These are phyloP conservation scores for Capitulum mitella DNA, from an alignment of 2,888 invertebrate genomes.

Conservation along the genomic window DNA sequence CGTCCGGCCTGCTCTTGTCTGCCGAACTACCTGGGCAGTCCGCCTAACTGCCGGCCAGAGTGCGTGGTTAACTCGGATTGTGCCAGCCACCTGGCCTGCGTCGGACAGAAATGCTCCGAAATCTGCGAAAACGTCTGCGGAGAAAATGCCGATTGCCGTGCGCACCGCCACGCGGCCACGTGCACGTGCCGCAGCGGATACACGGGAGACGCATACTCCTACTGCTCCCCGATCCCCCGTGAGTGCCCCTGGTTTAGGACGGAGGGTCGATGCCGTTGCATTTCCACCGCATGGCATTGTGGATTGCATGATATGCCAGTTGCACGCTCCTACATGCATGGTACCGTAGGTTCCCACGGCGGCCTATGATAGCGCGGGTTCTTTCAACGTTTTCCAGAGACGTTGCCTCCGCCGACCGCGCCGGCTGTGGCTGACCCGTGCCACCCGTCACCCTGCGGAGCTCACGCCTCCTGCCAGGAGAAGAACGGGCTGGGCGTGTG, in stretches of 20 bases:
- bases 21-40: conserved; percentile 54
- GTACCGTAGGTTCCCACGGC: too few relatives aligned
- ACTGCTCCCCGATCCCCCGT: conserved; percentile 54
- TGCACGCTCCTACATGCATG: too few relatives aligned
- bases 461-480: conserved; percentile 69
- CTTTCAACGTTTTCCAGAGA: conserved; percentile 56
- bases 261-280: too few relatives aligned
- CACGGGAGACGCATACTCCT: conserved; percentile 69
- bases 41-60: conserved; percentile 57
- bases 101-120: conserved; percentile 60
- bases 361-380: conserved; percentile 40
- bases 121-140: conserved; percentile 50
- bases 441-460: conserved; percentile 71
- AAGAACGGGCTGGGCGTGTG: conserved; percentile 51
- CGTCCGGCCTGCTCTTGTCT: conserved; percentile 63
- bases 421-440: conserved; percentile 53
- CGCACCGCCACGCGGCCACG: conserved; percentile 61
- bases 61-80: conserved; percentile 78
- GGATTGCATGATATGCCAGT: background rate
- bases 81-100: conserved; percentile 64
- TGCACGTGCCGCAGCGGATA: conserved; percentile 73
- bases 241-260: too few relatives aligned
- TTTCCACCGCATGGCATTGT: background rate
- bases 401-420: conserved; percentile 33
- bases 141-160: conserved; percentile 60